Conservation (phyloP, 2,888 invertebrate genomes). For the Drosophila engyochracea region DNA sequence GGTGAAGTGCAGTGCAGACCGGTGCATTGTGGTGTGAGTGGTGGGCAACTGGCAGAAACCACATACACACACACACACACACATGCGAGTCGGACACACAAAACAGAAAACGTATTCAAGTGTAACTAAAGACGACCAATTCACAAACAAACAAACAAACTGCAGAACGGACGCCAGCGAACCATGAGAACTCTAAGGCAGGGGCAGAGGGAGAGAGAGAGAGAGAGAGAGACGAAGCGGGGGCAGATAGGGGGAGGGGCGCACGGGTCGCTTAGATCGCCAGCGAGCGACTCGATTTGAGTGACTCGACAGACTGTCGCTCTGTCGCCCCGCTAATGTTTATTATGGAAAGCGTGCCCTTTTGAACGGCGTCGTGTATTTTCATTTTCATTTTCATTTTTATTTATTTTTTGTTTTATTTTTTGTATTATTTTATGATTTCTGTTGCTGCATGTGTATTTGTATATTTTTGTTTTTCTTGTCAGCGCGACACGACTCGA, state of each 20-base stretch:
- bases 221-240: conserved; percentile 4
- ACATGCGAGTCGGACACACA: conserved; percentile 36
- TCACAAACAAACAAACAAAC: conserved; percentile 71
- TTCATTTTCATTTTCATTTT: conserved; percentile 58
- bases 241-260: conserved; percentile 11
- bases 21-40: conserved; percentile 32
- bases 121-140: conserved; percentile 80
- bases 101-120: conserved; percentile 69
- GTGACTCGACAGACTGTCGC: conserved; percentile 28
- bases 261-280: conserved; percentile 33
- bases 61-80: conserved; percentile 27
- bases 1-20: conserved; percentile 65
- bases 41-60: conserved; percentile 54
- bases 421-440: conserved; percentile 45
- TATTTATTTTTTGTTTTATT: conserved; percentile 48
- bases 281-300: conserved; percentile 12
- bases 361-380: conserved; percentile 77
- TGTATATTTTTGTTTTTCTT: conserved; percentile 57
- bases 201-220: not conserved
- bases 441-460: conserved; percentile 31
- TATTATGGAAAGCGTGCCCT: conserved; percentile 81
- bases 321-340: conserved; percentile 67
- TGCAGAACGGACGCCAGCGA: conserved; percentile 68
- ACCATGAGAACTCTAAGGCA: conserved; percentile 58
- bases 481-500: conserved; percentile 19